Evolutionary conservation across 2,888 invertebrate species (phyloP).

Genomic region (Automeris io): DNA sequence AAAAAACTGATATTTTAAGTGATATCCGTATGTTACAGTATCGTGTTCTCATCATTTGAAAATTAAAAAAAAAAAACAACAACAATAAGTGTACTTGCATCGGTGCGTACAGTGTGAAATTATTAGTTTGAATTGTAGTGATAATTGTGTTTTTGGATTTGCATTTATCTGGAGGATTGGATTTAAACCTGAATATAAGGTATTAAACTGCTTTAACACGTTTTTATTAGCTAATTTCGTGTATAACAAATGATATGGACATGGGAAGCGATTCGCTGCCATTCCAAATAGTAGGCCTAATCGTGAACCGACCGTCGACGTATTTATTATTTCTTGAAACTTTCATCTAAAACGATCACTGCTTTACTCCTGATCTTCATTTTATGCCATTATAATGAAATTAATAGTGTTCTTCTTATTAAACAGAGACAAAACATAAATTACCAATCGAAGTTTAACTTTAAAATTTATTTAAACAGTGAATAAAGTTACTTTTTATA

Average conservation of each 20-base stretch:
- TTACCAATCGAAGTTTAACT: too few species aligned
- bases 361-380: too few species aligned
- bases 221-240: slow-evolving; percentile 11
- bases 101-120: slow-evolving; percentile 4
- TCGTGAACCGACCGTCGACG: slow-evolving; percentile 24
- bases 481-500: too few species aligned
- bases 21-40: slow-evolving; percentile 1
- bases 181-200: slow-evolving; percentile 52
- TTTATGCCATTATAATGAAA: too few species aligned
- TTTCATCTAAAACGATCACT: neutral
- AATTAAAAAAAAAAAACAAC: slow-evolving; percentile 7
- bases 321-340: slow-evolving; percentile 10
- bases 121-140: slow-evolving; percentile 4
- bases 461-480: too few species aligned
- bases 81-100: neutral
- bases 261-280: slow-evolving; percentile 13
- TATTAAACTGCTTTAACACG: slow-evolving; percentile 26
- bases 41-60: slow-evolving; percentile 10
- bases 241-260: slow-evolving; percentile 19
- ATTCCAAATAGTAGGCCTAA: slow-evolving; percentile 37
- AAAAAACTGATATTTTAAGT: slow-evolving; percentile 1
- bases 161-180: slow-evolving; percentile 54
- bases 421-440: too few species aligned
- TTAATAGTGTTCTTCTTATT: too few species aligned
- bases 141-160: slow-evolving; percentile 19